Evolutionary conservation across 1,140 invertebrate genomes (phyloP), one percentile per base, ranked within the genome.

Genomic region (Centruroides vittatus): DNA sequence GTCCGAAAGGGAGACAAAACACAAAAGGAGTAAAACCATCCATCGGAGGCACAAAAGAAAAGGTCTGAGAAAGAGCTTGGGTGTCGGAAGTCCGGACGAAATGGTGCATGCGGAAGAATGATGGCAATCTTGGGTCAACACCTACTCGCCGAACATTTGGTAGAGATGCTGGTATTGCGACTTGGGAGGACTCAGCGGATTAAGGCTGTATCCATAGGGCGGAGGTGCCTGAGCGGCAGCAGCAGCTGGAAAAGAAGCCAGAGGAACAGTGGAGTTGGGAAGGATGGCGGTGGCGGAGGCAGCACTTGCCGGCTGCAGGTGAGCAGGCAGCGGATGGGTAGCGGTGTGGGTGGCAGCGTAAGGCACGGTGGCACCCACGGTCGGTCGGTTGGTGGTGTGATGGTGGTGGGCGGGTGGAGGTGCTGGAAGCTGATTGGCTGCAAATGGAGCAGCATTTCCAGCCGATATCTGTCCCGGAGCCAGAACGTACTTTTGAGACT

Each of bases 331-430:
- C 5, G 62, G 59, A 36, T 61, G 58, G 3, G 55, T 50, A 34
- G 64, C 35, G 11, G 47, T 13, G 47, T 62, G 61, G 6, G 57
- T 54, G 41, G 61, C 55, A 35, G 58, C 52, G 41, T 64, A 61
- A n/a, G 58, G 61, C 11, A 60, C 53, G 13, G 64, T 54, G 48
- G 66, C 58, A 1, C 62, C 47, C 12, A 65, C 59, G n/a, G 62
- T 52, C 12, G 62, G 57, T 34, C 62, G 65, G 10, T 36, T 60
- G 50, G 55, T 56, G 35, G 4, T 61, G 50, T 65, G 64, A 35
- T 67, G 66, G 51, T 67, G 66, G 51, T 67, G 66, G 13, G 66
- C 66, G 13, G 66, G 66, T 35, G 66, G 66, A 23, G 66, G 66
- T 34, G 60, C 61, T 11, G 66, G 66, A 35, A 67, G 49, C n/a